Evolutionary conservation across 2,888 invertebrate genomes (phyloP).

Genomic region (Tetragonula carbonaria): DNA sequence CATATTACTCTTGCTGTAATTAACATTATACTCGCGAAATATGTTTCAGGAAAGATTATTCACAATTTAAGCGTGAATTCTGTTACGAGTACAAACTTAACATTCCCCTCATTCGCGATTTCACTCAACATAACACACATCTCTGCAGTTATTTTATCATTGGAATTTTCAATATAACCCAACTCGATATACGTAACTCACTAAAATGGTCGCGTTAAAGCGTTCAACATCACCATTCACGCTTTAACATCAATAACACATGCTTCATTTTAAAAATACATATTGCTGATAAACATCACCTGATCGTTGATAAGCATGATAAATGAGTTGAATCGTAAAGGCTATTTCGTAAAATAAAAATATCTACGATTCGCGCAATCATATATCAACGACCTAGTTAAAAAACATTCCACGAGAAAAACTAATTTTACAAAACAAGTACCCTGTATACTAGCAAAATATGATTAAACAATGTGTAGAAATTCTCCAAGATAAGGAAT

Average conservation of each 20-base stretch:
- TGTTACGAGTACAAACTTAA: slow-evolving; percentile 8
- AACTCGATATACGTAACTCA: neutral
- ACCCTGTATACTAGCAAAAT: slow-evolving; percentile 24
- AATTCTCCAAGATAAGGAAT: slow-evolving; percentile 17
- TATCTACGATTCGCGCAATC: slow-evolving; percentile 18
- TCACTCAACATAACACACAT: slow-evolving; percentile 2
- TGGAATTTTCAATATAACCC: slow-evolving; percentile 20
- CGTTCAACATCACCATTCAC: neutral
- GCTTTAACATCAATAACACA: neutral
- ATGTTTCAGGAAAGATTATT: slow-evolving; percentile 4
- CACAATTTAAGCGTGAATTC: slow-evolving; percentile 17
- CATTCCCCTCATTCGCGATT: slow-evolving; percentile 1
- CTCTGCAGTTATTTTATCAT: neutral
- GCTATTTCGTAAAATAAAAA: slow-evolving; percentile 33
- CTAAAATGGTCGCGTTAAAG: slow-evolving; percentile 13
- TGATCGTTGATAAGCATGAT: neutral
- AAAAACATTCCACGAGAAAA: slow-evolving; percentile 57
- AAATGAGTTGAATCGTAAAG: slow-evolving; percentile 7
- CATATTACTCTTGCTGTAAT: slow-evolving; percentile 21
- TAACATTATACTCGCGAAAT: neutral
- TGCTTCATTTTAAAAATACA: neutral
- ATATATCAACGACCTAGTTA: neutral
- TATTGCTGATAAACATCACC: neutral
- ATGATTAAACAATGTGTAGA: neutral
- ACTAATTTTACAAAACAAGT: slow-evolving; percentile 24